Evolutionary conservation across 2,113 vertebrate species (phyloP), one percentile per base, ranked within the genome.

Genomic region (Scalopus aquaticus): DNA sequence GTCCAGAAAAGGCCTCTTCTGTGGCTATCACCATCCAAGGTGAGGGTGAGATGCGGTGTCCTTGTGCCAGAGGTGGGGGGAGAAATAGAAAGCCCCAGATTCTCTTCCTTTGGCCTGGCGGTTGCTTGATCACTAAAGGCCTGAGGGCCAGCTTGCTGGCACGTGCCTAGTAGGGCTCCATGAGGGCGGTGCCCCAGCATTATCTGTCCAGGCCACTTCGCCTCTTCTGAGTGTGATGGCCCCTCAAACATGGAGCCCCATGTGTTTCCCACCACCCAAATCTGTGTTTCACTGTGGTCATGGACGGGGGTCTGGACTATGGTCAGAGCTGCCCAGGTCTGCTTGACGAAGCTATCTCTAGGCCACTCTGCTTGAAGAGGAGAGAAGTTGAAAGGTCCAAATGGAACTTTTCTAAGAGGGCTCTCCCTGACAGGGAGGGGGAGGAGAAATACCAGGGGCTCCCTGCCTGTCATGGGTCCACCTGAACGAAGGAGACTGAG

Each of bases 21-120:
- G 49, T 97, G 91, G 37, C 77, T 2, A 64, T 97, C 73, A 94
- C 65, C 2, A 80, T 97, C 30, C 96, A 92, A 70, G 97, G 97
- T 97, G 32, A 96, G 96, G 35, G 1, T 15, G 2, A 3, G 37
- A 65, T 15, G 58, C 20, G 6, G 37, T 7, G 3, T 28, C 16
- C 0, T 16, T 37, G 6, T 42, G 30, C 37, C 7, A 1, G 83
- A 24, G 22, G 65, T 24, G 35, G 62, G 37, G 64, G 39, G 54
- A 67, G 62, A 58, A 15, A 17, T 12, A 4, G 39, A 46, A 35
- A 62, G 20, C 12, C 24, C 37, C 6, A 62, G 42, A 65, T 6
- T n/a, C 5, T 73, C 39, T 46, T 39, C 62, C 15, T 72, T 46
- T 77, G 70, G 44, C 1, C 9, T 79, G 9, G 44, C 74, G n/a